A percentile compares a stretch with the other conserved stretches of the same genome.
Conservation (phyloP, 2,888 invertebrate species). For the Synergus japonicus region DNA sequence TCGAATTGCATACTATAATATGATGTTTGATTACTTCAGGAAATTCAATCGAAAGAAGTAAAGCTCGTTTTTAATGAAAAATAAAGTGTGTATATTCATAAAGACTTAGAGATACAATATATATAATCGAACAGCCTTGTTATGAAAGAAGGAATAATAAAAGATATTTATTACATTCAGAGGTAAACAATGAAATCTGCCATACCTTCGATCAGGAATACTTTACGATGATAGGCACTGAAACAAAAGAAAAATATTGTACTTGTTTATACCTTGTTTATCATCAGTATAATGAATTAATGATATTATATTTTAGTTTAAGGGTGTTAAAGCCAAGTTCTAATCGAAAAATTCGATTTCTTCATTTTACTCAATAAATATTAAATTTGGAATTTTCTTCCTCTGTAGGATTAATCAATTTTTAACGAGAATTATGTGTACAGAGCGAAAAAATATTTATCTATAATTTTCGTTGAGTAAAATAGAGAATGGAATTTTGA, state of each 20-base stretch:
- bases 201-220: constrained; percentile 63
- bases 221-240: constrained; percentile 70
- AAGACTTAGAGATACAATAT: constrained; percentile 32
- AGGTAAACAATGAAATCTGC: constrained; percentile 19
- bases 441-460: neutral
- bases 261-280: constrained; percentile 1
- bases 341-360: too few species aligned
- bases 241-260: constrained; percentile 58
- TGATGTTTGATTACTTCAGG: constrained; percentile 31
- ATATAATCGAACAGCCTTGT: constrained; percentile 39
- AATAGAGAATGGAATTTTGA: neutral
- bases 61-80: constrained; percentile 12
- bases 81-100: constrained; percentile 39
- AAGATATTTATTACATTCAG: constrained; percentile 36
- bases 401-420: too few species aligned
- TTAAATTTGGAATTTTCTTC: too few species aligned
- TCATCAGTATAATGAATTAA: too few species aligned
- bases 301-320: neutral
- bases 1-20: constrained; percentile 2
- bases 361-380: too few species aligned
- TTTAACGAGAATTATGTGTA: too few species aligned
- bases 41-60: constrained; percentile 1
- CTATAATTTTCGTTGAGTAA: too few species aligned
- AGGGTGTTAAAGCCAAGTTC: too few species aligned
- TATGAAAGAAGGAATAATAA: constrained; percentile 38